Evolutionary conservation across 1,140 invertebrate species (phyloP), one percentile per base, ranked within the genome.

Genomic region (Medauroidea extradentata): DNA sequence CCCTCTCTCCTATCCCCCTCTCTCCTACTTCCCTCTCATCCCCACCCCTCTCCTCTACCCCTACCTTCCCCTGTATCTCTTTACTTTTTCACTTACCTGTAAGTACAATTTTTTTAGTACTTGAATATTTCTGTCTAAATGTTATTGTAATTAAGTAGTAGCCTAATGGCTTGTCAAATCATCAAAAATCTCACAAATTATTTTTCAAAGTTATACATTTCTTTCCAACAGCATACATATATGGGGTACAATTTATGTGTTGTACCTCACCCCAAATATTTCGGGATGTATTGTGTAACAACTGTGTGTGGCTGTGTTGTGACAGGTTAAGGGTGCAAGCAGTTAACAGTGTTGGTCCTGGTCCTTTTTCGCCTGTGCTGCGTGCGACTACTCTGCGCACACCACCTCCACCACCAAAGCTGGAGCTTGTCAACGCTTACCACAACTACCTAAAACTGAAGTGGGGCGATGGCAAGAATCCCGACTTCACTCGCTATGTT

Each of bases 401-500:
- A 9, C 91, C 91, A 1, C 92, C 92, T 1, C 64, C 78, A 2
- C 87, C 91, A 19, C 91, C 92, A 1, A 73, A 73, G 43, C 75
- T 94, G 13, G 85, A 90, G 65, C 89, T 87, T 71, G 79, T 85
- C 7, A 81, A 80, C 43, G 75, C 78, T 5, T 85, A 83, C 1
- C 88, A 91, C 73, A 93, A 92, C 74, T 86, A 84, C 73, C 78
- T 95, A 49, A 91, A 91, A 69, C 78, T 95, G 18, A 91, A 91
- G 72, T 95, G 93, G 92, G 85, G 83, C 16, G 85, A 89, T 42
- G 81, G 80, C 13, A 80, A 81, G 63, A 85, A 83, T 61, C 67
- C 77, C 11, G 85, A 88, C 66, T 84, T 82, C 63, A 84, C 86
- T 11, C 85, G 87, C 63, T 93, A 90, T 75, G 85, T 81, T 60